These are phyloP conservation scores for Cervus canadensis DNA, from an alignment of 2,113 vertebrate species.

Conservation along the genomic window DNA sequence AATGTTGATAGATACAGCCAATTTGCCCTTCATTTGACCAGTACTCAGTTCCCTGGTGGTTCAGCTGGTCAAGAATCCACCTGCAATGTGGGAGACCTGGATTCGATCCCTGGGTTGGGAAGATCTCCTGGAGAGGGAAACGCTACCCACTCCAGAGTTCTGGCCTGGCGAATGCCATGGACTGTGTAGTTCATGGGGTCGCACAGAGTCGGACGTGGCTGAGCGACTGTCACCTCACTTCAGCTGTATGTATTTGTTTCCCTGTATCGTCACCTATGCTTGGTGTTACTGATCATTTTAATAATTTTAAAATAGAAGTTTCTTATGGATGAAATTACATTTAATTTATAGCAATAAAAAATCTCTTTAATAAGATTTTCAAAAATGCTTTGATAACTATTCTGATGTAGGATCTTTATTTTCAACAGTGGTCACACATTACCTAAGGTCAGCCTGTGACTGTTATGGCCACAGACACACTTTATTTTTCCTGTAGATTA, in stretches of 20 bases:
- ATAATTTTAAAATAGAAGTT: background rate
- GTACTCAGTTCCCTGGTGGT: background rate
- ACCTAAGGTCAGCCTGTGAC: background rate
- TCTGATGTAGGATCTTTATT: background rate
- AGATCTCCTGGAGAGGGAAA: background rate
- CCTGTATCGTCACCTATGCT: background rate
- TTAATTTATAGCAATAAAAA: background rate
- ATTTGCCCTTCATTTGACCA: background rate
- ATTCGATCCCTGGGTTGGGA: background rate
- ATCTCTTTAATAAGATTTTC: background rate
- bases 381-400: conserved; percentile 3
- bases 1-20: background rate
- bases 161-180: background rate
- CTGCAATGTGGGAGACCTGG: background rate
- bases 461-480: background rate
- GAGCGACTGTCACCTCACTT: background rate
- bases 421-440: background rate
- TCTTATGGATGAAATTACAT: background rate
- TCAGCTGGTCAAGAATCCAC: background rate
- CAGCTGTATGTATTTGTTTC: background rate
- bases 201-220: background rate
- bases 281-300: background rate
- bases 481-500: conserved; percentile 9
- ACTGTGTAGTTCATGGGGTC: background rate
- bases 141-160: background rate